Conservation (phyloP, 1,140 invertebrate species). For the Hycleus phaleratus region DNA sequence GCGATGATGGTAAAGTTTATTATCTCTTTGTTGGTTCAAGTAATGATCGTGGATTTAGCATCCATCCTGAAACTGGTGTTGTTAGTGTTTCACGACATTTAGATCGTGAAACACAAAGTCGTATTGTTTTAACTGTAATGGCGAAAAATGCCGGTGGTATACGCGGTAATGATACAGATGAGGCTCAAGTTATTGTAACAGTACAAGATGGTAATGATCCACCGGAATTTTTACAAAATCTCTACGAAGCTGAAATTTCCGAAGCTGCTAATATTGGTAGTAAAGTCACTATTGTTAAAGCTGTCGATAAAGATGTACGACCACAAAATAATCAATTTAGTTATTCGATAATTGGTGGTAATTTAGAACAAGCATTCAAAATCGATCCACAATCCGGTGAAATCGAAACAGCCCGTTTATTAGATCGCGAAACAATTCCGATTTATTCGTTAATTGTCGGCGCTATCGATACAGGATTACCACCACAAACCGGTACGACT, state of each 20-base stretch:
- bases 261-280: constrained; percentile 69
- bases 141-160: constrained; percentile 92
- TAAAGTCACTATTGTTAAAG: constrained; percentile 70
- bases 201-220: constrained; percentile 95
- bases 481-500: constrained; percentile 81
- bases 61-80: constrained; percentile 76
- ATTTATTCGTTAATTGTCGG: constrained; percentile 76
- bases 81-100: constrained; percentile 74
- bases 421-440: constrained; percentile 77
- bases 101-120: constrained; percentile 85
- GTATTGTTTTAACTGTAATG: constrained; percentile 83
- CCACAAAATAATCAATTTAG: constrained; percentile 88
- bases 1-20: constrained; percentile 85
- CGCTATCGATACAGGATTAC: constrained; percentile 80
- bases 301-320: constrained; percentile 84
- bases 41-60: constrained; percentile 84
- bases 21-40: constrained; percentile 89
- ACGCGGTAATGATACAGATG: constrained; percentile 88
- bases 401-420: constrained; percentile 62
- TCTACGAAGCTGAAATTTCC: constrained; percentile 68
- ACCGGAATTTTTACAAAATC: constrained; percentile 73
- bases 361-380: constrained; percentile 74
- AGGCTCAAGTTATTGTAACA: constrained; percentile 85
- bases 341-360: constrained; percentile 83
- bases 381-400: constrained; percentile 80